Evolutionary conservation across 2,113 vertebrate genomes (phyloP).

Genomic region (Chloropsis cyanopogon): DNA sequence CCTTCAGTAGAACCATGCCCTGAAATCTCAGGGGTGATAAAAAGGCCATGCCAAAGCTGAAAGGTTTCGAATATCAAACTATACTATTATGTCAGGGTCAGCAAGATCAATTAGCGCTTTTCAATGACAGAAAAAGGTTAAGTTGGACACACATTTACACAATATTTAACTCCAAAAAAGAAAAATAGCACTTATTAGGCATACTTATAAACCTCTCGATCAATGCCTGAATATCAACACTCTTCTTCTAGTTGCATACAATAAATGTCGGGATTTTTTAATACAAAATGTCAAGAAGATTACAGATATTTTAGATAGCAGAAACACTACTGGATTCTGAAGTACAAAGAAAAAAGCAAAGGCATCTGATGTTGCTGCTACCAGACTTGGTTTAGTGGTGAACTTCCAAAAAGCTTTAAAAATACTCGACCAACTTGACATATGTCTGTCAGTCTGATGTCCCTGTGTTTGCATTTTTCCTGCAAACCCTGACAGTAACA

Average conservation of each 20-base stretch:
- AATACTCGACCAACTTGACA: slow-evolving; percentile 28
- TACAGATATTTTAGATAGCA: neutral
- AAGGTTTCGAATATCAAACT: slow-evolving; percentile 80
- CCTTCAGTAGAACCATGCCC: slow-evolving; percentile 35
- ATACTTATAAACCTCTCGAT: neutral
- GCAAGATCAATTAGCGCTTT: slow-evolving; percentile 79
- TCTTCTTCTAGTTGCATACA: neutral
- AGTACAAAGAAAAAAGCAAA: neutral
- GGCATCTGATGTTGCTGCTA: neutral
- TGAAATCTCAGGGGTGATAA: slow-evolving; percentile 73
- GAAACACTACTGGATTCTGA: neutral
- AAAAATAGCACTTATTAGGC: neutral
- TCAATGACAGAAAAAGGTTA: slow-evolving; percentile 75
- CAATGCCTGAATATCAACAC: neutral
- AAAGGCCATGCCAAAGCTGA: slow-evolving; percentile 61
- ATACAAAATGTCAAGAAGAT: neutral
- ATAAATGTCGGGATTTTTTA: neutral
- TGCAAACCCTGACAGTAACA: neutral
- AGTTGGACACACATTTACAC: slow-evolving; percentile 45
- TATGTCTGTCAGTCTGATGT: neutral
- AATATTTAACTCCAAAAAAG: neutral
- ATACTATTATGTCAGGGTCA: slow-evolving; percentile 72
- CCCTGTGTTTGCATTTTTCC: slow-evolving; percentile 16
- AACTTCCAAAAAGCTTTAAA: slow-evolving; percentile 32
- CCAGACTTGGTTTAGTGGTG: neutral